These are phyloP conservation scores for Alaudala cheleensis DNA, from an alignment of 2,113 vertebrate species.

Conservation along the genomic window DNA sequence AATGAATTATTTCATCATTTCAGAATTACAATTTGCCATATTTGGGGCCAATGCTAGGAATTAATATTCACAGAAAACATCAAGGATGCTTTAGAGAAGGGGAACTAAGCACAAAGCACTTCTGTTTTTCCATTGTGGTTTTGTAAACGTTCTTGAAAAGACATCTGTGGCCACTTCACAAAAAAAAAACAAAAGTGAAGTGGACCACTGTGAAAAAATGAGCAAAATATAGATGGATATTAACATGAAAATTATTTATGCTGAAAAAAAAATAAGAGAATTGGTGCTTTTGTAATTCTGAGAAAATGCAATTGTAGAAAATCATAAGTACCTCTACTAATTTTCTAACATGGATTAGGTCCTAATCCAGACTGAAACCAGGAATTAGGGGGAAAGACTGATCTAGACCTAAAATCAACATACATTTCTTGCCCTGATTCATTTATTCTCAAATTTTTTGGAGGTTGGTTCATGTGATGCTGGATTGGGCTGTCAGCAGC, in stretches of 20 bases:
- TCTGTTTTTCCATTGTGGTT: not conserved
- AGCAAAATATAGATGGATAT: not conserved
- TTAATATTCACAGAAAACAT: not conserved
- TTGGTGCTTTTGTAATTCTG: not conserved
- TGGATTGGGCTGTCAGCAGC: not conserved
- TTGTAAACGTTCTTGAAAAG: not conserved
- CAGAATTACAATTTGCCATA: not conserved
- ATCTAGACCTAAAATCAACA: not conserved
- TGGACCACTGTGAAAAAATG: not conserved
- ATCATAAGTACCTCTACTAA: not conserved
- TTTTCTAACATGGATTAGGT: not conserved
- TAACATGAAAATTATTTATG: not conserved
- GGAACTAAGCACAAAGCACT: not conserved
- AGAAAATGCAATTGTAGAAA: not conserved
- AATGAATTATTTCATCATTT: not conserved
- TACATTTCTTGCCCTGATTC: rapidly evolving
- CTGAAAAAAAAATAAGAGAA: not conserved
- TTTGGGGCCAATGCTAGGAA: not conserved
- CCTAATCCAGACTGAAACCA: not conserved
- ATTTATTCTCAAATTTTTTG: not conserved
- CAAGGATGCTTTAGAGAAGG: not conserved
- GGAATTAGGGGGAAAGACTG: not conserved
- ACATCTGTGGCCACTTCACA: not conserved
- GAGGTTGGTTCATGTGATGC: not conserved
- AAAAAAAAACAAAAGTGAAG: not conserved